phyloP scores from a whole-genome alignment of 2,888 invertebrate genomes.

The Polydrusus tereticollis region DNA sequence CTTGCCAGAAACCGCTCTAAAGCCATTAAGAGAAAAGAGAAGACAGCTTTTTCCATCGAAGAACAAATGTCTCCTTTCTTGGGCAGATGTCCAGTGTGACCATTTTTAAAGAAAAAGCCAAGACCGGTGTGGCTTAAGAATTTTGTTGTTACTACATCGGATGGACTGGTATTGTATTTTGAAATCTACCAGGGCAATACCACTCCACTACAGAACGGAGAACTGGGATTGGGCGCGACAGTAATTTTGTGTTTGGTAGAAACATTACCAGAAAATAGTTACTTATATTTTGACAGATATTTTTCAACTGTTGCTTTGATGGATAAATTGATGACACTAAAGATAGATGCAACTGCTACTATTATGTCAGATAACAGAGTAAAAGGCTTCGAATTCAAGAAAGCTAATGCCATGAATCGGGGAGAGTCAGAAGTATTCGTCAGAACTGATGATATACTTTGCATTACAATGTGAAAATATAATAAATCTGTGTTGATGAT shows the following conservation, averaged over 20 bases:
- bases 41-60: neutral
- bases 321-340: neutral
- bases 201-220: constrained; percentile 4
- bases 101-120: neutral
- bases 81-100: neutral
- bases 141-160: neutral
- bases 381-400: neutral
- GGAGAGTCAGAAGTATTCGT: constrained; percentile 52
- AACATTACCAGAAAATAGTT: neutral
- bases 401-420: constrained; percentile 36
- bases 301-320: neutral
- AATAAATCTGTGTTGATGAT: constrained; percentile 47
- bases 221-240: neutral
- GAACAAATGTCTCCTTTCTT: neutral
- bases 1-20: neutral
- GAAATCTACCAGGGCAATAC: constrained; percentile 8
- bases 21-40: neutral
- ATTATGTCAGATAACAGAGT: neutral
- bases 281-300: neutral
- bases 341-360: neutral
- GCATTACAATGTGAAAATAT: constrained; percentile 32
- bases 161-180: neutral
- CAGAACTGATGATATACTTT: constrained; percentile 50
- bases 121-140: neutral
- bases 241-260: neutral